Evolutionary conservation across 2,888 invertebrate species (phyloP), one percentile per base, ranked within the genome.

Genomic region (Nymphalis c-album): DNA sequence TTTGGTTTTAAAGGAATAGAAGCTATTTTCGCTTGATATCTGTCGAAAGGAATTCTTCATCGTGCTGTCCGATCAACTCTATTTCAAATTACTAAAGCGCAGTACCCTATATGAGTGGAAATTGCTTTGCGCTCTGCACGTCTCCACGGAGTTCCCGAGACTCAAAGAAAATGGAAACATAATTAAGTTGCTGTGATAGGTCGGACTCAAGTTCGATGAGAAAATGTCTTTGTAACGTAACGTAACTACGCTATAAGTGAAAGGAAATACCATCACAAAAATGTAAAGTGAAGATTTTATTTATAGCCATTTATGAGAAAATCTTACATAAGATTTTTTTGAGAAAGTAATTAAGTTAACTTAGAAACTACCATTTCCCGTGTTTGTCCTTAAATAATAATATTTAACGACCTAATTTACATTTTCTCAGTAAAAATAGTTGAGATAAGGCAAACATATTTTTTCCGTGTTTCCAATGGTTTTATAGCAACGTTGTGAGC

Each of bases 111-210:
- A 63, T 68, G 71, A 76, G 68, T 71, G 64, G 72, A 73, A 73
- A 76, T 76, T 70, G 75, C 65, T 71, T 68, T 64, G 73, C 70
- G 67, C 63, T 57, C 60, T 66, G 62, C 67, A 59, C 74, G 74
- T 75, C 75, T 74, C 75, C 47, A 31, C 66, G 75, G 75, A 69
- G 68, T 66, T 64, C 48, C 65, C 59, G 72, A 60, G 53, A 62
- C 63, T 71, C 74, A 68, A 69, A 69, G 73, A 70, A 71, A 74
- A 74, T 74, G 70, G 71, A 71, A 72, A 71, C 68, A 69, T 75
- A 76, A 76, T 75, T 74, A 75, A 74, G 72, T 76, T 71, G 72
- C 68, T 55, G 53, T 26, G 67, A 69, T 63, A 67, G 71, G 67
- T 63, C 67, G 50, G 61, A 63, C 59, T 53, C 59, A 46, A 64